Conservation (phyloP, 30 jellyfish, hydroid and myxozoan species). For the Aurelia coerulea region DNA sequence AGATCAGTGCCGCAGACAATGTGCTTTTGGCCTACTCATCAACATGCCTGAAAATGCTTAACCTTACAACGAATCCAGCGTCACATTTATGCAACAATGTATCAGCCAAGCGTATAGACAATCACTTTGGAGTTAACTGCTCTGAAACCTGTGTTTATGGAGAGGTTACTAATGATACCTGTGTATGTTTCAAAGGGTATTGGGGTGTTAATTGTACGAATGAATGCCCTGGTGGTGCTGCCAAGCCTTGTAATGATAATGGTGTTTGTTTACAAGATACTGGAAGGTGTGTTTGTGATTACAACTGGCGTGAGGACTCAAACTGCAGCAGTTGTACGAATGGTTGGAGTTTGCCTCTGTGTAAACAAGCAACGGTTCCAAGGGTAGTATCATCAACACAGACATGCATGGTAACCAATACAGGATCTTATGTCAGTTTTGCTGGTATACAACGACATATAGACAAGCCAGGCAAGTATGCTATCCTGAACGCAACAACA, state of each 20-base stretch:
- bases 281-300: constrained; percentile 45
- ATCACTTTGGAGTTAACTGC: constrained; percentile 49
- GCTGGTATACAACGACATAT: constrained; percentile 10
- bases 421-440: constrained; percentile 23
- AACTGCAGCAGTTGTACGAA: constrained; percentile 49
- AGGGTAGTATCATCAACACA: background rate
- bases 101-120: constrained; percentile 11
- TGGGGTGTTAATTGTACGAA: constrained; percentile 68
- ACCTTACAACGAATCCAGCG: constrained; percentile 43
- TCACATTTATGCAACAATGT: constrained; percentile 14
- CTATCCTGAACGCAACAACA: constrained; percentile 15
- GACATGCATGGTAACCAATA: constrained; percentile 7
- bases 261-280: constrained; percentile 50
- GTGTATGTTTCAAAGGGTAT: constrained; percentile 59
- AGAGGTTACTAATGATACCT: constrained; percentile 17
- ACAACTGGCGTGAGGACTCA: constrained; percentile 63
- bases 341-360: constrained; percentile 42
- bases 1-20: constrained; percentile 23
- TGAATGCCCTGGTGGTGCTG: constrained; percentile 69
- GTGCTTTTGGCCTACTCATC: constrained; percentile 39
- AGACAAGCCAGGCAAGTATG: constrained; percentile 2
- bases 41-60: constrained; percentile 14
- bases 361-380: constrained; percentile 24
- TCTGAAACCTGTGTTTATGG: constrained; percentile 56
- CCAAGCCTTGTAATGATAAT: constrained; percentile 38